Evolutionary conservation across 2,888 invertebrate genomes (phyloP).

Genomic region (Eupithecia vulgata): DNA sequence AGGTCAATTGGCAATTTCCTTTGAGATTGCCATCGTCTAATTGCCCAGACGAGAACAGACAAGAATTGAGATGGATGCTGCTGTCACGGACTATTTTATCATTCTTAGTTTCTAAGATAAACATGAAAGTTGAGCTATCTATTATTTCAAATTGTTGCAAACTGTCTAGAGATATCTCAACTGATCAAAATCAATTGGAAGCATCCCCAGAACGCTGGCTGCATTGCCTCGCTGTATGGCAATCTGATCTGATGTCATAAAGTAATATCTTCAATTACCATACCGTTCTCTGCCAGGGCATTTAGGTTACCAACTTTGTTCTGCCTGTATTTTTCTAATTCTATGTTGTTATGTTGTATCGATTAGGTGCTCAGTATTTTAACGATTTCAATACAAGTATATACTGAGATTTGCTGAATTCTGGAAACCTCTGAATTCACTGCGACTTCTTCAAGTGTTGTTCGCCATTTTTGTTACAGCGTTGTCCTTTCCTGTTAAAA

Average conservation of each 20-base stretch:
- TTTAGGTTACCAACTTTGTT: background rate
- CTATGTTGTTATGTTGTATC: background rate
- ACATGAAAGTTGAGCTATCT: conserved; percentile 1
- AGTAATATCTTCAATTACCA: background rate
- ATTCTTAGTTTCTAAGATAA: conserved; percentile 30
- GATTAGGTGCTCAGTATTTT: background rate
- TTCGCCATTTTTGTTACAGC: too few relatives aligned
- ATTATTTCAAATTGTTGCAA: background rate
- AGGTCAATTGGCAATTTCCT: conserved; percentile 83
- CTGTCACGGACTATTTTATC: conserved; percentile 42
- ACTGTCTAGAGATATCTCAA: background rate
- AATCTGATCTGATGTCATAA: background rate
- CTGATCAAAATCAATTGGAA: background rate
- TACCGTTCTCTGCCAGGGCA: background rate
- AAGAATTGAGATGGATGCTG: conserved; percentile 52
- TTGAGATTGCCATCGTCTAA: conserved; percentile 76
- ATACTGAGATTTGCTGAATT: too few relatives aligned
- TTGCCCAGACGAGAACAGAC: conserved; percentile 65
- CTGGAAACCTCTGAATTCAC: too few relatives aligned
- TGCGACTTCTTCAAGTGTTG: too few relatives aligned
- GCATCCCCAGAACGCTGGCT: background rate
- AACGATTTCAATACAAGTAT: background rate
- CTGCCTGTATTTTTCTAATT: background rate
- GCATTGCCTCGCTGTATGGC: background rate
- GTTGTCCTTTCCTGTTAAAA: too few relatives aligned